phyloP scores from a whole-genome alignment of 1,140 invertebrate species.

The Stenopsyche tienmushanensis region DNA sequence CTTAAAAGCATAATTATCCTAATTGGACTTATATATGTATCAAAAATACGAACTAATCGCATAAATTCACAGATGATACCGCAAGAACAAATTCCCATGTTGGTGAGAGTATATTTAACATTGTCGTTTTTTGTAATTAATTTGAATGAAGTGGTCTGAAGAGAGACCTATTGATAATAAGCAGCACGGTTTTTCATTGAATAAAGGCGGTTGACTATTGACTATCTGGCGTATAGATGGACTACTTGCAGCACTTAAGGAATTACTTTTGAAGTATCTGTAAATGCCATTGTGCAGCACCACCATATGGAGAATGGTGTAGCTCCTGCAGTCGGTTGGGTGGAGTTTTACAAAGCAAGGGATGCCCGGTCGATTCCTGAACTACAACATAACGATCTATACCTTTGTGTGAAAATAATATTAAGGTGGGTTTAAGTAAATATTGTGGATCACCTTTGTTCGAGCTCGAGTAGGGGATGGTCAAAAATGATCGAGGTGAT shows the following conservation, averaged over 20 bases:
- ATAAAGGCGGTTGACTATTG: conserved; percentile 13
- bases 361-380: not conserved
- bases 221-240: not conserved
- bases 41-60: too few species aligned
- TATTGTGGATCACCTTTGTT: conserved; percentile 11
- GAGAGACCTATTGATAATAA: too few species aligned
- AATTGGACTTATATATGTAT: too few species aligned
- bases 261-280: conserved; percentile 23
- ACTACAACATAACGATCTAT: not conserved
- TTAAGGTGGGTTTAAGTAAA: conserved; percentile 16
- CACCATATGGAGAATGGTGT: not conserved
- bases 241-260: conserved; percentile 16
- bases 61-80: too few species aligned
- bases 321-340: not conserved
- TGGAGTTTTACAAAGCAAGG: not conserved
- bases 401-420: conserved; percentile 22
- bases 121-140: too few species aligned
- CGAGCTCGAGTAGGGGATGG: too few species aligned
- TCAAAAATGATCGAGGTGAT: too few species aligned
- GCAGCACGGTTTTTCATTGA: too few species aligned
- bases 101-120: too few species aligned
- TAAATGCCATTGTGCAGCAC: conserved; percentile 5
- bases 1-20: too few species aligned
- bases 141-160: too few species aligned
- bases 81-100: too few species aligned